Base-by-base conservation (phyloP, 2,797 vertebrate species). In the Simalia tracyae region DNA sequence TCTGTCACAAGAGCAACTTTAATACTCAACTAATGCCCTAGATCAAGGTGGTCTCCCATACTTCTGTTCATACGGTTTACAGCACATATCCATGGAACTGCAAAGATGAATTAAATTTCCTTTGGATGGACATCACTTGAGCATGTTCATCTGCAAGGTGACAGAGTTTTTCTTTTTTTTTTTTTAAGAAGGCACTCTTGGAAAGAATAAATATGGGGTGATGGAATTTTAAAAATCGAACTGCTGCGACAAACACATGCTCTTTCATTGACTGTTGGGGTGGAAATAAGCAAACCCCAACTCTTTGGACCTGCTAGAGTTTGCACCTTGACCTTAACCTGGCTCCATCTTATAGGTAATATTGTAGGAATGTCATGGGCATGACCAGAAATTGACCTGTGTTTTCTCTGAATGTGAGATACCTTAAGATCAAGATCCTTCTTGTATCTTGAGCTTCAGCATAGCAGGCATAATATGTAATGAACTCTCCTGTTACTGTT, bases 401-500 rank as follows among this genome's bases (percentile, higher is more conserved):
- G 36, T 76, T 17, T 36, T 61, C 17, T 19, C 19, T 24, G 60
- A 61, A 22, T 22, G 1, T 42, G 68, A 76, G 31, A 76, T 19
- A 42, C 17, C 19, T 76, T 72, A 76, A 76, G 17, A 42, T 42
- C 17, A 76, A 76, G 68, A 1, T 22, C 17, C 5, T 17, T 76
- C 68, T 76, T 76, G 7, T 42, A 9, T 42, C 36, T 76, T 17
- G 22, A 22, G 68, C 31, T 72, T 36, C 31, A 8, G 6, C 68
- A 36, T 6, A 72, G 68, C 7, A 76, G 31, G 19, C 36, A 36
- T 42, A 76, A 36, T 7, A 31, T 86, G 92, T 93, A 95, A 42
- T 42, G 42, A 42, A 42, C 2, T 42, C 42, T 42, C 95, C 94
- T 94, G 91, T 94, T 94, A 93, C 94, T 96, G 95, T 96, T 89